Evolutionary conservation across 1,140 invertebrate species (phyloP).

Genomic region (Magallana ariakensis): DNA sequence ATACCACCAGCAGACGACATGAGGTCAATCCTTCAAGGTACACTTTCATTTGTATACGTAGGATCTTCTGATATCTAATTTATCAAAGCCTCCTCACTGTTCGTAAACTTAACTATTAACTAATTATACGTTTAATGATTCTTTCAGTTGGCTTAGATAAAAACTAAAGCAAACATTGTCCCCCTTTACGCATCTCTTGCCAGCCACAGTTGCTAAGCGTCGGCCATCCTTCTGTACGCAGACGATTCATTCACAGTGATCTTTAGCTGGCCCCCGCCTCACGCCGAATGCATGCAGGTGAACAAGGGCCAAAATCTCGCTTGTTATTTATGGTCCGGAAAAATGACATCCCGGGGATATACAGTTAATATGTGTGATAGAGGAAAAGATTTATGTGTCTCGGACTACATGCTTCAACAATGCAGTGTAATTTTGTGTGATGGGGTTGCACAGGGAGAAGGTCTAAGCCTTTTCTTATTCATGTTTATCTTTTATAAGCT

Average conservation of each 20-base stretch:
- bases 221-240: background rate
- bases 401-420: conserved; percentile 15
- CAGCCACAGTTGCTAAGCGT: background rate
- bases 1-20: background rate
- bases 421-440: conserved; percentile 1
- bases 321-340: conserved; percentile 20
- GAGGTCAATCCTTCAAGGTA: background rate
- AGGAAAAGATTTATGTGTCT: conserved; percentile 28
- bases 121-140: conserved; percentile 7
- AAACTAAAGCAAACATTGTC: background rate
- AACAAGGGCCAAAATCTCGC: background rate
- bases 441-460: conserved; percentile 1
- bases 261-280: conserved; percentile 2
- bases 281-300: conserved; percentile 7
- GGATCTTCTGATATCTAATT: background rate
- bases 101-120: background rate
- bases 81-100: background rate
- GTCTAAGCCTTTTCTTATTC: background rate
- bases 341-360: conserved; percentile 22
- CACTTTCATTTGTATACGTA: background rate
- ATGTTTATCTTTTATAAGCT: conserved; percentile 7
- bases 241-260: conserved; percentile 5
- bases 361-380: conserved; percentile 24
- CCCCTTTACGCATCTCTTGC: background rate
- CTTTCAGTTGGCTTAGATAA: conserved; percentile 12